Evolutionary conservation across 2,888 invertebrate genomes (phyloP).

Genomic region (Cantharis lateralis): DNA sequence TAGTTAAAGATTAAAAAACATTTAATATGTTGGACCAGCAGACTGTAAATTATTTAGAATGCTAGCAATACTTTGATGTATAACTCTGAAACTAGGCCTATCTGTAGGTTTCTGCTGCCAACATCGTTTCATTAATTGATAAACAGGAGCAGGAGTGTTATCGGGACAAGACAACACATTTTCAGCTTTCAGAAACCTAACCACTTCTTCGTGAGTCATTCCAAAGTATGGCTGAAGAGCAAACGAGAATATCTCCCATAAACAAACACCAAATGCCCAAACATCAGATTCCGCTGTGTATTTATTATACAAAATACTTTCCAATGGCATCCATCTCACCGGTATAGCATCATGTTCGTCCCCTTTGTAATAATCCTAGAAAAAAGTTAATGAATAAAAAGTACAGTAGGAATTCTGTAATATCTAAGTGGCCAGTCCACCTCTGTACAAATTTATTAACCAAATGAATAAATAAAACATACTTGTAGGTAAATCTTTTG

Average conservation of each 20-base stretch:
- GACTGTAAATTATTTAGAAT: conserved; percentile 47
- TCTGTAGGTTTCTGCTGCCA: conserved; percentile 87
- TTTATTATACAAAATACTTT: conserved; percentile 94
- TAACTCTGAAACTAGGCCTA: conserved; percentile 83
- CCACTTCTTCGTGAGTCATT: conserved; percentile 96
- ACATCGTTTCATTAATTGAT: conserved; percentile 91
- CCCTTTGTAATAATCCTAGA: conserved; percentile 88
- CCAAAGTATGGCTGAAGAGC: conserved; percentile 96
- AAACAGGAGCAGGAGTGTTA: conserved; percentile 83
- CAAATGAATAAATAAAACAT: not conserved
- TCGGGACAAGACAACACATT: conserved; percentile 90
- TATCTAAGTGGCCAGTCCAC: no score
- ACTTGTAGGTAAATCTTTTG: conserved; percentile 89
- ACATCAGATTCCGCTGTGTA: conserved; percentile 96
- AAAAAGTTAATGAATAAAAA: not conserved
- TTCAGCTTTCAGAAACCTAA: conserved; percentile 91
- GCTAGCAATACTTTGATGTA: conserved; percentile 71
- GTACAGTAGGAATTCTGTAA: not conserved
- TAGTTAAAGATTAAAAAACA: not conserved
- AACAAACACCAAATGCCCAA: conserved; percentile 95
- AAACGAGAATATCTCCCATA: conserved; percentile 97
- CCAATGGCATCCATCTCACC: conserved; percentile 97
- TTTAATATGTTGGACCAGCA: conserved; percentile 14
- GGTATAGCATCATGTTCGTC: conserved; percentile 95
- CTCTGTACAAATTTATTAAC: no score